Evolutionary conservation across 1,140 invertebrate genomes (phyloP), one percentile per base, ranked within the genome.

Genomic region (Drosophila cardini): DNA sequence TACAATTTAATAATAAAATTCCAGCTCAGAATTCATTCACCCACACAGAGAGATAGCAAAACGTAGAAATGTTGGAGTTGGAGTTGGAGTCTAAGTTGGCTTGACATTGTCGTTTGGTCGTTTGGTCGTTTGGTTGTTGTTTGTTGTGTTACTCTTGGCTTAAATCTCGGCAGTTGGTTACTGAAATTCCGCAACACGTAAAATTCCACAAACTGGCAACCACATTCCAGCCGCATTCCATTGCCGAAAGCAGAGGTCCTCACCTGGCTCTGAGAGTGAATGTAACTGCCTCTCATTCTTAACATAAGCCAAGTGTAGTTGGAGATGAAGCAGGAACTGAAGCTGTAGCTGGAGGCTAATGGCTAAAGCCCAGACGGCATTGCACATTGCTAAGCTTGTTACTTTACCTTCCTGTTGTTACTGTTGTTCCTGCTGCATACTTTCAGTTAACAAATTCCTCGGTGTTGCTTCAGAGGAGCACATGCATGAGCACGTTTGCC

Each of bases 371-470:
- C 65, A 82, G 77, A 58, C 67, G 48, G 80, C 46, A 75, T 55
- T 43, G 40, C 72, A 71, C 74, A 85, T 85, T 75, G 81, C 76
- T 85, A 21, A 58, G 58, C 81, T 61, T 55, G 77, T 79, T 85
- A 79, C 86, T 78, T 81, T 72, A 38, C 55, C 30, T 43, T 45
- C 32, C 60, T 68, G 38, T 52, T 60, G 48, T 46, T 40, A 30
- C 10, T 45, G 45, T 42, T 26, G 43, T 32, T 74, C 61, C 63
- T 83, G 68, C 61, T 87, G 83, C 83, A 87, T 86, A 87, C 71
- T 86, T 83, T 85, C 48, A 76, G 72, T 69, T 79, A 71, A 80
- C 69, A 80, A 86, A 86, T 83, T 81, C 81, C 77, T 56, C 34
- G 50, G 48, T 30, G 61, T 53, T 43, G 34, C 60, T 55, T 13